phyloP scores from a whole-genome alignment of 2,797 vertebrate genomes.

The Acrossocheilus wenchowensis region DNA sequence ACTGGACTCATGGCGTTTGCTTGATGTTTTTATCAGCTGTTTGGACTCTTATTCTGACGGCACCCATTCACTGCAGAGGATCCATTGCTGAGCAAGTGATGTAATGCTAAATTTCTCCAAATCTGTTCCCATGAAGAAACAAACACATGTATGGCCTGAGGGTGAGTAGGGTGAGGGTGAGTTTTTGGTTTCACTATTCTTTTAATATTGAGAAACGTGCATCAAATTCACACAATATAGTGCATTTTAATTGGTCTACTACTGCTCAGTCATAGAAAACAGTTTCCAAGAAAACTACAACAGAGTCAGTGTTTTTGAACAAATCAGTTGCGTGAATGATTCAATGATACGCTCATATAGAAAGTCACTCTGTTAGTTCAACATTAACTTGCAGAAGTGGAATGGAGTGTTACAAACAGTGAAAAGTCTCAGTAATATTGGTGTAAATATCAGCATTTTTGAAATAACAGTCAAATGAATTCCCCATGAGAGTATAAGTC shows the following conservation, averaged over 20 bases:
- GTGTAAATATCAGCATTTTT: neutral
- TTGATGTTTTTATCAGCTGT: neutral
- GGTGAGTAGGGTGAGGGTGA: neutral
- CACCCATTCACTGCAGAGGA: too few species aligned
- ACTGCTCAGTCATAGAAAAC: neutral
- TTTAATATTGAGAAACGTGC: neutral
- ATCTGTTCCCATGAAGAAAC: too few species aligned
- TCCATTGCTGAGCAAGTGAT: too few species aligned
- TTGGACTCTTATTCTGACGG: neutral
- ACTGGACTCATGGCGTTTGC: neutral
- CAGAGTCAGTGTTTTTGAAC: neutral
- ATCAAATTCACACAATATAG: neutral
- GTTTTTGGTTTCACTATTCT: neutral
- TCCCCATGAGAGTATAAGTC: slow-evolving; percentile 42
- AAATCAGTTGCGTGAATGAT: neutral
- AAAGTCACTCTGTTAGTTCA: neutral
- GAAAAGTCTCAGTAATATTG: neutral
- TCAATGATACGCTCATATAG: neutral
- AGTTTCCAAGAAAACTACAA: neutral
- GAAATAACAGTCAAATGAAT: neutral
- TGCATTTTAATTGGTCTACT: neutral
- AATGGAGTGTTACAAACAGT: neutral
- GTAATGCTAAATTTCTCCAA: too few species aligned
- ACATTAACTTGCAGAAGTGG: neutral
- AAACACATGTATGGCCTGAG: neutral